A percentile compares a stretch with the other conserved stretches of the same genome.
phyloP scores from a whole-genome alignment of 2,113 vertebrate species.

The Cyphomyrus discorhynchus region DNA sequence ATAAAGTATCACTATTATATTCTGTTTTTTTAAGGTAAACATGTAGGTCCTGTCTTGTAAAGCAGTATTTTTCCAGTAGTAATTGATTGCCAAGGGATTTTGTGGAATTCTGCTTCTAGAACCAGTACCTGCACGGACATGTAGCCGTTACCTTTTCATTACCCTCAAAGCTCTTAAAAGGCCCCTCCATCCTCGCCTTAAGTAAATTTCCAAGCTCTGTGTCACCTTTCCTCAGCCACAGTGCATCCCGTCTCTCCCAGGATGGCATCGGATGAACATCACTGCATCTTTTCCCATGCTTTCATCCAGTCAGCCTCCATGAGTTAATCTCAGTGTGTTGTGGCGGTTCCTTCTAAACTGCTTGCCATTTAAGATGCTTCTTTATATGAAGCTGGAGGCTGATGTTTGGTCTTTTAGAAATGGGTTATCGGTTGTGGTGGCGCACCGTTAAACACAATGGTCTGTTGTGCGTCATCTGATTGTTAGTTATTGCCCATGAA shows the following conservation, averaged over 20 bases:
- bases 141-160: neutral
- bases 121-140: neutral
- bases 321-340: neutral
- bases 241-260: neutral
- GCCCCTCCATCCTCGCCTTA: neutral
- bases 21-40: neutral
- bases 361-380: neutral
- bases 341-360: neutral
- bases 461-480: neutral
- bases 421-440: neutral
- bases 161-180: neutral
- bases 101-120: neutral
- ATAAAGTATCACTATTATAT: neutral
- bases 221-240: neutral
- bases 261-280: neutral
- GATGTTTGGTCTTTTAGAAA: neutral
- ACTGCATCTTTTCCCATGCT: neutral
- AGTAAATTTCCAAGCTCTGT: neutral
- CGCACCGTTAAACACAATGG: neutral
- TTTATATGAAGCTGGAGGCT: neutral
- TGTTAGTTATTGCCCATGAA: neutral
- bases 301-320: neutral
- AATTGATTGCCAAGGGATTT: neutral
- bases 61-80: neutral
- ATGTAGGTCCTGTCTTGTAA: neutral